Base-by-base conservation (phyloP, 2,797 vertebrate species). In the Coranthus polyacanthus region DNA sequence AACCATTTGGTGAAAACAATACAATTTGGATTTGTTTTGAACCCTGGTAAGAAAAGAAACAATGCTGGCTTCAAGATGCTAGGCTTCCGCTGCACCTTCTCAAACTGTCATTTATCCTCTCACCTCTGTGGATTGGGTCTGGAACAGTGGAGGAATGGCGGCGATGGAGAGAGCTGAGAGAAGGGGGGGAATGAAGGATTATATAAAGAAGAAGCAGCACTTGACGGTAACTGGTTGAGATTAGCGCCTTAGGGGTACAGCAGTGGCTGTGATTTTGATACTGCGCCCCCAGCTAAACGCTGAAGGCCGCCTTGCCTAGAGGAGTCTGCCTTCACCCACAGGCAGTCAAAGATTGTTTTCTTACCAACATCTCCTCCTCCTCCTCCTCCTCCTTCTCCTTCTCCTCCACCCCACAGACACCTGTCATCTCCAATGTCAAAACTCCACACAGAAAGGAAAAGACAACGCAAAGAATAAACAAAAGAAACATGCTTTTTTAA, bases 181-280 rank as follows among this genome's bases (percentile, higher is more conserved):
- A 87, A 42, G 68, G 84, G 64, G 75, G 78, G 53, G 75, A 57
- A 81, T 88, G 88, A 88, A 89, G 90, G 90, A 86, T 91, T 89
- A 85, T 87, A 90, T 91, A 86, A 92, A 92, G 88, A 91, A 92
- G 85, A 88, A 91, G 88, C 85, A 78, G 88, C 84, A 81, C 84
- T 92, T 93, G 92, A 93, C 84, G 90, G 90, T 93, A 93, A 93
- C 90, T 91, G 87, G 88, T 91, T 90, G 87, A 89, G 93, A 93
- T 92, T 90, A 92, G 88, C 74, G 92, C 93, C 92, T 91, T 91
- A 93, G 91, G 92, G 92, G 88, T 93, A 91, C 91, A 92, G 89
- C 89, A 84, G 90, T 91, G 89, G 88, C 93, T 93, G 86, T 94
- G 92, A 93, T 93, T 93, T 84, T 87, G 86, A 89, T 89, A 87